Conservation (phyloP, 2,888 invertebrate genomes). For the Orthosia gothica region DNA sequence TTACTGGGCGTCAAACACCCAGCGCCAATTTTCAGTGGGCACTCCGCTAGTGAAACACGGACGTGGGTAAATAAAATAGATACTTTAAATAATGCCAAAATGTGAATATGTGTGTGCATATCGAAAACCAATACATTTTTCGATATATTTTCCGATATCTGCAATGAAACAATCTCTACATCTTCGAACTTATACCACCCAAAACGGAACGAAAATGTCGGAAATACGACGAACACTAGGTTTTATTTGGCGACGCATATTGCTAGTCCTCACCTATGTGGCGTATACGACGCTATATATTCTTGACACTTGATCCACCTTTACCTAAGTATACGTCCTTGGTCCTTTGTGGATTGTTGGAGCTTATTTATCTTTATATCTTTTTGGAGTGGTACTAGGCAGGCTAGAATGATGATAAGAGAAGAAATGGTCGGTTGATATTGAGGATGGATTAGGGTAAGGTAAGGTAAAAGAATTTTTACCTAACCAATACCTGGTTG, state of each 20-base stretch:
- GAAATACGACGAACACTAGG: conserved; percentile 70
- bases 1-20: no score
- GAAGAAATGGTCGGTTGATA: not conserved
- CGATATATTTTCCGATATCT: not conserved
- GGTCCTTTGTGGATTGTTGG: conserved; percentile 53
- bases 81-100: no score
- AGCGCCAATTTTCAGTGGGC: no score
- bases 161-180: not conserved
- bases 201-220: conserved; percentile 45
- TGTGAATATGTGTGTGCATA: no score
- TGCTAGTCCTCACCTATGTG: conserved; percentile 62
- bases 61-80: no score
- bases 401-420: conserved; percentile 20
- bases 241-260: conserved; percentile 76
- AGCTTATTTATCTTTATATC: conserved; percentile 48
- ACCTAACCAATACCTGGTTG: not conserved
- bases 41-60: no score
- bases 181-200: conserved; percentile 44
- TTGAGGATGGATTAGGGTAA: not conserved
- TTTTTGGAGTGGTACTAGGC: conserved; percentile 16
- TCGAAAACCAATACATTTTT: no score
- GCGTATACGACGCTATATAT: conserved; percentile 55
- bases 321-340: conserved; percentile 43
- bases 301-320: conserved; percentile 59
- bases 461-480: not conserved